These are phyloP conservation scores for Cettia cetti DNA, from an alignment of 2,113 vertebrate species.

Conservation along the genomic window DNA sequence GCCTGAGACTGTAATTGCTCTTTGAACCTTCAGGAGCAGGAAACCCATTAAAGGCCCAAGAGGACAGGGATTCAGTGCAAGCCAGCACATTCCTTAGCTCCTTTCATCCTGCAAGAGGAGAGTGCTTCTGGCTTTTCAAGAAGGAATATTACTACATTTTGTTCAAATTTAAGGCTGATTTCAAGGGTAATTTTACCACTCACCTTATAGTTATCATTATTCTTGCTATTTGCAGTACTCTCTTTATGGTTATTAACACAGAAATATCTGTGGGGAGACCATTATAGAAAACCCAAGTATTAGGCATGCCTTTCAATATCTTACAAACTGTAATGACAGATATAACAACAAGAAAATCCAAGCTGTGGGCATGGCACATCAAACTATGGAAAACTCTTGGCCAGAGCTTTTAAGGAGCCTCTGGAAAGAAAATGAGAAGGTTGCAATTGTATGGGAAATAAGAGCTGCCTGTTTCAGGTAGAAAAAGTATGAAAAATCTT, in stretches of 20 bases:
- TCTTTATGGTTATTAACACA: not conserved
- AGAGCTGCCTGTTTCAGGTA: not conserved
- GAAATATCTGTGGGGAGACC: not conserved
- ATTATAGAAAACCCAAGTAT: not conserved
- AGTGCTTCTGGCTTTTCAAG: conserved; percentile 33
- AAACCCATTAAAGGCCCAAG: conserved; percentile 72
- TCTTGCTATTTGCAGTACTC: not conserved
- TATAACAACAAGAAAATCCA: not conserved
- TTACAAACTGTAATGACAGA: not conserved
- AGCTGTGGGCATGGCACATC: not conserved
- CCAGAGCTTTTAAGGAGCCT: not conserved
- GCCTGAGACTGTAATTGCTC: conserved; percentile 69
- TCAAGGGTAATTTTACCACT: conserved; percentile 36
- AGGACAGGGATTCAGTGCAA: conserved; percentile 55
- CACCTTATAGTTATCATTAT: not conserved
- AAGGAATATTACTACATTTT: conserved; percentile 15
- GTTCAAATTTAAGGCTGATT: conserved; percentile 28
- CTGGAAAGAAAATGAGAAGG: not conserved
- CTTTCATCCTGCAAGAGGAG: conserved; percentile 65
- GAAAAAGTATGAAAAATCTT: not conserved
- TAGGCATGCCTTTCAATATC: not conserved
- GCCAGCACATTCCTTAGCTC: conserved; percentile 68
- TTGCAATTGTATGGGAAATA: not conserved
- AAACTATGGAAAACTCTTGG: not conserved
- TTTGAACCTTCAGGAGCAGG: conserved; percentile 75